These are phyloP conservation scores for Hypomesus transpacificus DNA, from an alignment of 2,113 vertebrate species.

Conservation along the genomic window DNA sequence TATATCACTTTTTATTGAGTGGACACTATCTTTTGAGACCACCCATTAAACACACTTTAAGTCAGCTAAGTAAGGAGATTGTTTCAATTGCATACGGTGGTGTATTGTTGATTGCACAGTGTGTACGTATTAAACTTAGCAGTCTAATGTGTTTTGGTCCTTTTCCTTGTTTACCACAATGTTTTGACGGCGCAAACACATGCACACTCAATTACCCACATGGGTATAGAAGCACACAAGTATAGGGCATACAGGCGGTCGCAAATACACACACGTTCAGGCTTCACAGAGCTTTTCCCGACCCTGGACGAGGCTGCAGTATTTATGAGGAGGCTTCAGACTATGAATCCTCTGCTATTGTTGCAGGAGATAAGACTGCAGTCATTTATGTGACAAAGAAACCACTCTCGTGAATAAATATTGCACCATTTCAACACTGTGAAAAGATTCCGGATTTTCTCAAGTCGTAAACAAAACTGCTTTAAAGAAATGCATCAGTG, in stretches of 20 bases:
- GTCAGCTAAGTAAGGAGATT: neutral
- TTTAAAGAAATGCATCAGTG: conserved; percentile 4
- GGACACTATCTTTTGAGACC: neutral
- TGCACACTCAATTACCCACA: too few species aligned
- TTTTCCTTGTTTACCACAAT: too few species aligned
- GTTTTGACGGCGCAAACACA: too few species aligned
- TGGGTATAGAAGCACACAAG: neutral
- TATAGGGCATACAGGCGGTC: neutral
- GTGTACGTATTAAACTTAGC: too few species aligned
- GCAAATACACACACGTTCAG: neutral
- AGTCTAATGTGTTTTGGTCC: too few species aligned
- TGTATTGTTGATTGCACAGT: too few species aligned
- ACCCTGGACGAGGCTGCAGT: conserved; percentile 28
- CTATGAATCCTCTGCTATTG: conserved; percentile 43
- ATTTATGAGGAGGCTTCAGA: conserved; percentile 37
- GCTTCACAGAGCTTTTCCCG: conserved; percentile 22
- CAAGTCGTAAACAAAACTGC: conserved; percentile 9
- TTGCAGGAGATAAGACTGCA: conserved; percentile 42
- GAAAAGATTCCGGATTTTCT: conserved; percentile 14
- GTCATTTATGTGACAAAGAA: conserved; percentile 44
- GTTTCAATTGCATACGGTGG: too few species aligned
- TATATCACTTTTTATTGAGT: neutral
- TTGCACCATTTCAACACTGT: conserved; percentile 18
- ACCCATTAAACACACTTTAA: neutral
- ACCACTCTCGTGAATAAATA: conserved; percentile 47